Base-by-base conservation (phyloP, 2,113 vertebrate species). In the Pyxicephalus adspersus region DNA sequence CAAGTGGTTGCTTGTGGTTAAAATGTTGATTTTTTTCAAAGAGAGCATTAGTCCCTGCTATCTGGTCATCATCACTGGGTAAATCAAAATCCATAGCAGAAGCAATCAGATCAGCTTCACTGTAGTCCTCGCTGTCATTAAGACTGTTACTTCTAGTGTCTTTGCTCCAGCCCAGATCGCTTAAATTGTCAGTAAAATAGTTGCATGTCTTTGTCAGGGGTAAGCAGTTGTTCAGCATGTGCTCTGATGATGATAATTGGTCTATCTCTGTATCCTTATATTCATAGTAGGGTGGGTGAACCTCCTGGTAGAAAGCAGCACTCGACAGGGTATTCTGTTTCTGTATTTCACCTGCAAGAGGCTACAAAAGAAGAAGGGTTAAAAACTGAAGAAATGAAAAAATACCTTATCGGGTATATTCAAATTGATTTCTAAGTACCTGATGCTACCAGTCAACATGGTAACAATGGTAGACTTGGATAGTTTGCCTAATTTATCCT, bases 321-420 rank as follows among this genome's bases (percentile, higher is more conserved):
- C 87, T 86, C 85, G 90, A 84, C 55, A 89, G 85, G 87, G 81
- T 79, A 22, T 87, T 85, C 80, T 31, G 83, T 1, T 17, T 84
- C 0, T 64, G 83, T 18, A 72, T 2, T 54, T 86, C 85, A 83
- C 86, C 89, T 90, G 90, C 78, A 63, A 86, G 83, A 86, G 83
- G 81, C 94, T 94, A 71, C 83, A 85, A 84, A 82, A 85, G 82
- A 84, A 84, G 85, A 13, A 16, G 9, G 17, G 22, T 68, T 7
- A n/a, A 13, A 45, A 45, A 13, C 1, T 11, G 38, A 13, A 1
- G 1, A 1, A 13, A 8, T 11, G 38, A 13, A 1, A 8, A 1
- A 45, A 45, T 13, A 13, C 38, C 1, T 45, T 45, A 13, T 13
- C 3, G 11, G 38, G 9, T 45, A 45, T 13, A 45, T 45, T 45